Evolutionary conservation across 2,113 vertebrate species (phyloP).

Genomic region (Aspidoscelis tigris): DNA sequence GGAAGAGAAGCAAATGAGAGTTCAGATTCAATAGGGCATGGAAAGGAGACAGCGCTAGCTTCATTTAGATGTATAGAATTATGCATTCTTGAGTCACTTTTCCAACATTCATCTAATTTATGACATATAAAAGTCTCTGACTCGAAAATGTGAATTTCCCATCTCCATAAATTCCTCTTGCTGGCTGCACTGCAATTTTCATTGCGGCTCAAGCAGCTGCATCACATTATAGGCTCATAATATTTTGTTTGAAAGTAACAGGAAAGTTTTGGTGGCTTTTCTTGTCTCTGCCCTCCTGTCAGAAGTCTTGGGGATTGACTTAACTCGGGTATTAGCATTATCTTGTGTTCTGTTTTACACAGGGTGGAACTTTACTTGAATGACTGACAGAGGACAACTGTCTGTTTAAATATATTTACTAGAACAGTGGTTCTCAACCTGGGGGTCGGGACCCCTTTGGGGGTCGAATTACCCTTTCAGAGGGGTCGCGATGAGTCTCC

Average conservation of each 20-base stretch:
- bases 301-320: background rate
- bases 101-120: background rate
- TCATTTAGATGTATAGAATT: background rate
- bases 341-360: background rate
- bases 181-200: background rate
- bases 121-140: background rate
- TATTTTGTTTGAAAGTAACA: background rate
- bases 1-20: background rate
- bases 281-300: no score
- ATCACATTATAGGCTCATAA: background rate
- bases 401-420: background rate
- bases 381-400: background rate
- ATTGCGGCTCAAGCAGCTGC: constrained; percentile 5
- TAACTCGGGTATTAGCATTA: background rate
- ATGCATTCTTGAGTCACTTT: background rate
- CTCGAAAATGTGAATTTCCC: background rate
- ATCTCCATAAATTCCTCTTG: background rate
- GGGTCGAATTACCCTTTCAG: no score
- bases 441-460: no score
- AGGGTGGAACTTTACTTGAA: no score
- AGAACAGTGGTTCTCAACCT: no score
- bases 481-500: no score
- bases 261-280: background rate
- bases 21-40: background rate
- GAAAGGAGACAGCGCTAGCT: background rate